These are phyloP conservation scores for Philaethria dido DNA, from an alignment of 2,888 invertebrate genomes.

Conservation along the genomic window DNA sequence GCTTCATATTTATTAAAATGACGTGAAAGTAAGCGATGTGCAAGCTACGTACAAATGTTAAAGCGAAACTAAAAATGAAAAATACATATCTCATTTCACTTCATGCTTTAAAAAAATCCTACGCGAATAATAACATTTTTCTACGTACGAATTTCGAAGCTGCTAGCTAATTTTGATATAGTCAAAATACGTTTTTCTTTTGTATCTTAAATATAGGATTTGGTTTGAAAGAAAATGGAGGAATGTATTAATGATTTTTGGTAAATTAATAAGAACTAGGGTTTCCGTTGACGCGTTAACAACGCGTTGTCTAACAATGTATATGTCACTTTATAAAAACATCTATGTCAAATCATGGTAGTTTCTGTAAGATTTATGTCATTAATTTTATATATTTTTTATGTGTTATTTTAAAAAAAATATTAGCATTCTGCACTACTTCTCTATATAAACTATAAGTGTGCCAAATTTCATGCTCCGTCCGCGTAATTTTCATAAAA, in stretches of 20 bases:
- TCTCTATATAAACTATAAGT: no score
- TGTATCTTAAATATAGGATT: not conserved
- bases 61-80: not conserved
- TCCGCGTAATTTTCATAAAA: no score
- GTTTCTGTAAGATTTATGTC: no score
- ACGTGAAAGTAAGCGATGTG: not conserved
- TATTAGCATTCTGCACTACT: no score
- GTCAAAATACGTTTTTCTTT: conserved; percentile 6
- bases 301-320: no score
- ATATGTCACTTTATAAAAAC: no score
- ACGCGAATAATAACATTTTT: not conserved
- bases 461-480: no score
- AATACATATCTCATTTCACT: not conserved
- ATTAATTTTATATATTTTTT: no score
- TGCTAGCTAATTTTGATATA: not conserved
- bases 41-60: not conserved
- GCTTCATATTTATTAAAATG: no score
- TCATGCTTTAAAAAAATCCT: not conserved
- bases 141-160: not conserved
- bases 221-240: not conserved
- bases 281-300: no score
- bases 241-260: conserved; percentile 12
- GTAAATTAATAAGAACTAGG: not conserved
- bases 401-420: no score
- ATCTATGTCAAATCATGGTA: no score